Conservation (phyloP, 1,140 invertebrate species). For the Planococcus citri region DNA sequence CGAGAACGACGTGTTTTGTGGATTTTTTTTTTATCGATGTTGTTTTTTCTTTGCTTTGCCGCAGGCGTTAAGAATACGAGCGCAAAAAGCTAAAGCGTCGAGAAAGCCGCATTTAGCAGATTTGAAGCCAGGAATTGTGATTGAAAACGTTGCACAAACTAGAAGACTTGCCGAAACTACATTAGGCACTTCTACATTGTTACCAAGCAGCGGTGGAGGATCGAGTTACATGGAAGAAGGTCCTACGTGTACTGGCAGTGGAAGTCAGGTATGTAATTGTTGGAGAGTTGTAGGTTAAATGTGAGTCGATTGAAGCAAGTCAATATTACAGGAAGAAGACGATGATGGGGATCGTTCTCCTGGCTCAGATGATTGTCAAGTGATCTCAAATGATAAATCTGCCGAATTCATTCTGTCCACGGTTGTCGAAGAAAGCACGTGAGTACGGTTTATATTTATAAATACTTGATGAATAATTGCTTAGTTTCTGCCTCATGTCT, state of each 20-base stretch:
- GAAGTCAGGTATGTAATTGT: conserved; percentile 37
- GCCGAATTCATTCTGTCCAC: conserved; percentile 77
- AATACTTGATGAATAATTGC: no score
- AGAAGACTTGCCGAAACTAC: conserved; percentile 67
- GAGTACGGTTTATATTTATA: no score
- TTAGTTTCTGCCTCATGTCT: no score
- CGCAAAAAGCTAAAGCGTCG: conserved; percentile 61
- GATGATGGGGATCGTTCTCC: conserved; percentile 48
- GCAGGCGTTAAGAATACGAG: conserved; percentile 65
- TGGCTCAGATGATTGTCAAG: conserved; percentile 48
- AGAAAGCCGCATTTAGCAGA: conserved; percentile 58
- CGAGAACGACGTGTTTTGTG: no score
- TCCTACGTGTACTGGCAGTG: conserved; percentile 81
- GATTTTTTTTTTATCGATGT: no score
- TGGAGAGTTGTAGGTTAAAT: not conserved
- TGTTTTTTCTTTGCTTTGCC: no score
- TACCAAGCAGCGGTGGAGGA: conserved; percentile 38
- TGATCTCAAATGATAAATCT: conserved; percentile 79
- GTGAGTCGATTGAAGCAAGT: not conserved
- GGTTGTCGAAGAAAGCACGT: conserved; percentile 62
- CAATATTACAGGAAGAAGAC: conserved; percentile 49
- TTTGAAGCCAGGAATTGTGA: conserved; percentile 65
- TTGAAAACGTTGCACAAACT: conserved; percentile 76
- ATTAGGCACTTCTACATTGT: conserved; percentile 37
- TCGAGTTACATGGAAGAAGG: conserved; percentile 47